Base-by-base conservation (phyloP, 2,888 invertebrate species). In the Tiphia femorata region DNA sequence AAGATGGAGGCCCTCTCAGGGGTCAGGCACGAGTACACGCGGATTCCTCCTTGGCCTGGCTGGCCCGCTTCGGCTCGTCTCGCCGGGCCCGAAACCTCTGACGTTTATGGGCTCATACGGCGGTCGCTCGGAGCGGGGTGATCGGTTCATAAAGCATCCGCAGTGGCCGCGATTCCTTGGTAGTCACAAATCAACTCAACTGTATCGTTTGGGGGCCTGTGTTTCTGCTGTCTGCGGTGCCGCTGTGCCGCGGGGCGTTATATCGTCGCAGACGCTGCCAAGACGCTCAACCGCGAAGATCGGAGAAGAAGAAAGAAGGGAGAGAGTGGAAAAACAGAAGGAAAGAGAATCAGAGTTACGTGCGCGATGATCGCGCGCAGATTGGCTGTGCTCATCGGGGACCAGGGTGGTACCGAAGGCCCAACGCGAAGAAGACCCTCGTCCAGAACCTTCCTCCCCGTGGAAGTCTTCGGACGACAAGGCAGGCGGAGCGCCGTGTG, bases 81-180 rank as follows among this genome's bases (percentile, higher is more conserved):
- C 66, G 60, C 71, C 63, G 64, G n/a, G 49, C 48, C 62, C 67
- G 63, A 68, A 72, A 64, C 49, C 55, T 64, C 40, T 67, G 78
- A 80, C 78, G 68, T 79, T 79, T 79, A 79, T 77, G 73, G 75
- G 67, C 67, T 66, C 56, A 50, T 60, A 60, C 48, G 63, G 59
- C 62, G 69, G 65, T 71, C 64, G 65, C 58, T 61, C 60, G 63
- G 46, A 61, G 61, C 60, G 48, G 54, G 62, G 64, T 71, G 78
- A 79, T 78, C 73, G 76, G 75, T 77, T 79, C 76, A 77, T 76
- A 76, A 77, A 77, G 73, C 74, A 73, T 70, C 62, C 49, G n/a
- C n/a, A n/a, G n/a, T n/a, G 64, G 56, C 67, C 69, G 64, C 64
- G 70, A 71, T 70, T 68, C 67, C 51, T 64, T 66, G 64, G 51